Evolutionary conservation across 1,140 invertebrate species (phyloP).

Genomic region (Orius laevigatus): DNA sequence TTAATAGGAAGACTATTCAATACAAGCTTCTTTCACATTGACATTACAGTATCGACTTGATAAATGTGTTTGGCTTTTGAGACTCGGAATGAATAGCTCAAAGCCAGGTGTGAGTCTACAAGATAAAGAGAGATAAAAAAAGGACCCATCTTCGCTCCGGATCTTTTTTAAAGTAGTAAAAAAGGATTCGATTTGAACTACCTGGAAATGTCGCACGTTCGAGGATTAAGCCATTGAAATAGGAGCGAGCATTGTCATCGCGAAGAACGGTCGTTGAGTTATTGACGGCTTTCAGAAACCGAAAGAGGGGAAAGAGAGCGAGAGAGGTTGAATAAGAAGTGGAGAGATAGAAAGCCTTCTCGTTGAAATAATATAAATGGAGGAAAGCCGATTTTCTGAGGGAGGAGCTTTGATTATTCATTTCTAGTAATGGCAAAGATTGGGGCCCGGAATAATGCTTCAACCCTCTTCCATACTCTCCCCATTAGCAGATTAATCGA

Average conservation of each 20-base stretch:
- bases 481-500: constrained; percentile 10
- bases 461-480: constrained; percentile 5
- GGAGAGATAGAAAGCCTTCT: background rate
- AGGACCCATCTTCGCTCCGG: background rate
- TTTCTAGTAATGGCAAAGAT: constrained; percentile 15
- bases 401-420: constrained; percentile 12
- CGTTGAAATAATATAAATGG: background rate
- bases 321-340: constrained; percentile 10
- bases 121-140: background rate
- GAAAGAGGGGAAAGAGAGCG: constrained; percentile 12
- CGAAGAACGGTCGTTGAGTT: background rate
- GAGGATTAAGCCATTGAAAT: background rate
- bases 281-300: constrained; percentile 5
- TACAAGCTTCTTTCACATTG: constrained; percentile 9
- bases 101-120: background rate
- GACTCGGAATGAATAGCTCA: background rate
- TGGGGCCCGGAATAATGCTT: background rate
- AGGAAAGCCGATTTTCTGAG: background rate
- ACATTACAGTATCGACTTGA: constrained; percentile 9
- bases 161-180: background rate
- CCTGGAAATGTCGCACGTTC: background rate
- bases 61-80: constrained; percentile 2
- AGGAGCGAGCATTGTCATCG: background rate
- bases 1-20: constrained; percentile 9
- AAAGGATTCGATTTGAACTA: background rate